Evolutionary conservation across 2,113 vertebrate species (phyloP).

Genomic region (Megalops atlanticus): DNA sequence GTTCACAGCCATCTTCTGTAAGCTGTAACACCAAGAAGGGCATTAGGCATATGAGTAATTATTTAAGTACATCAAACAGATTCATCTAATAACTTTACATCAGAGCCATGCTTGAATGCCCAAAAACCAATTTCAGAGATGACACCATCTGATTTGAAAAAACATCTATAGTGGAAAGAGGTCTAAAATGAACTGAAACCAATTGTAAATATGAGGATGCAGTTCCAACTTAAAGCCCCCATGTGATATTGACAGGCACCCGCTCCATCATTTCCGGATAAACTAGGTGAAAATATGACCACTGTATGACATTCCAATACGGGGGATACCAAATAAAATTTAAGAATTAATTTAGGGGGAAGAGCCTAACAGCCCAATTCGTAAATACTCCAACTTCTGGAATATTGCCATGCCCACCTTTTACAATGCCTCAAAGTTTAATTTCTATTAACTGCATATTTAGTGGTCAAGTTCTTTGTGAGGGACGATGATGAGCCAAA

Average conservation of each 20-base stretch:
- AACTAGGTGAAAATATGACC: neutral
- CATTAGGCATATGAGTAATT: neutral
- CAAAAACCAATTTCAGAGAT: neutral
- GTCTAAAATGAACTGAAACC: neutral
- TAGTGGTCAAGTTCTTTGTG: neutral
- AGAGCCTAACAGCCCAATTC: too few relatives aligned
- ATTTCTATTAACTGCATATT: neutral
- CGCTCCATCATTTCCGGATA: too few relatives aligned
- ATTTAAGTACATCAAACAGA: neutral
- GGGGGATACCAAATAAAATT: too few relatives aligned
- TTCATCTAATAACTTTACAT: neutral
- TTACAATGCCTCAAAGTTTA: too few relatives aligned
- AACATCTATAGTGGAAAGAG: too few relatives aligned
- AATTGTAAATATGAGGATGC: neutral
- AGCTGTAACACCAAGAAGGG: conserved; percentile 7
- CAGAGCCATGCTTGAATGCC: conserved; percentile 10
- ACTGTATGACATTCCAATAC: too few relatives aligned
- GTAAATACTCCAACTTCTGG: too few relatives aligned
- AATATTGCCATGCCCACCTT: too few relatives aligned
- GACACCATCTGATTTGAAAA: neutral
- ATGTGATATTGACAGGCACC: neutral
- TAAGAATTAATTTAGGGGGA: too few relatives aligned
- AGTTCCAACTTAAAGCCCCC: too few relatives aligned
- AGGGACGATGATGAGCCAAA: neutral
- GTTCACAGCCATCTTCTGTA: conserved; percentile 93